These are phyloP conservation scores for Mimachlamys varia DNA, from an alignment of 2,888 invertebrate genomes.

Conservation along the genomic window DNA sequence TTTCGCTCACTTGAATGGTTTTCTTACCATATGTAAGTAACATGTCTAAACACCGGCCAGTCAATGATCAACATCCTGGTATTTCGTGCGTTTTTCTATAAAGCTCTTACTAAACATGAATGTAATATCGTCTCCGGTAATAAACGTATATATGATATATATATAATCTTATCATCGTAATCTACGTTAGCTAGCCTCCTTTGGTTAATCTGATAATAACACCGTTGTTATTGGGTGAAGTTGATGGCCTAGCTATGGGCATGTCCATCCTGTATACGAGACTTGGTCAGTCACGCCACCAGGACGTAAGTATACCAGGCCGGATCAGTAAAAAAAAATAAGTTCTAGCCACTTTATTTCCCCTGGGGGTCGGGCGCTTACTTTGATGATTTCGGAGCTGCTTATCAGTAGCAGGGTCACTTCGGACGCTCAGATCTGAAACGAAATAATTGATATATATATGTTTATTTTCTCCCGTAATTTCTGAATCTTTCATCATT, in stretches of 20 bases:
- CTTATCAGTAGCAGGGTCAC: neutral
- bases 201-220: neutral
- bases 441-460: neutral
- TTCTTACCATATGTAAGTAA: neutral
- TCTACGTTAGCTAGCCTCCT: neutral
- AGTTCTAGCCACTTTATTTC: neutral
- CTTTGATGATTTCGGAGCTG: neutral
- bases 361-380: neutral
- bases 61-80: neutral
- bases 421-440: neutral
- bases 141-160: slow-evolving; percentile 7
- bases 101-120: neutral
- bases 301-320: neutral
- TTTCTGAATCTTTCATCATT: neutral
- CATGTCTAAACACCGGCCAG: neutral
- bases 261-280: neutral
- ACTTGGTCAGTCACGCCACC: neutral
- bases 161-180: neutral
- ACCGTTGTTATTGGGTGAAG: neutral
- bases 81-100: slow-evolving; percentile 11
- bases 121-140: neutral
- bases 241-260: neutral
- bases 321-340: neutral
- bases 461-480: neutral
- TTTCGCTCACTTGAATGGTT: too few species aligned